A percentile compares a stretch with the other conserved stretches of the same genome.
These are phyloP conservation scores for Noctua fimbriata DNA, from an alignment of 2,888 invertebrate genomes.

Conservation along the genomic window DNA sequence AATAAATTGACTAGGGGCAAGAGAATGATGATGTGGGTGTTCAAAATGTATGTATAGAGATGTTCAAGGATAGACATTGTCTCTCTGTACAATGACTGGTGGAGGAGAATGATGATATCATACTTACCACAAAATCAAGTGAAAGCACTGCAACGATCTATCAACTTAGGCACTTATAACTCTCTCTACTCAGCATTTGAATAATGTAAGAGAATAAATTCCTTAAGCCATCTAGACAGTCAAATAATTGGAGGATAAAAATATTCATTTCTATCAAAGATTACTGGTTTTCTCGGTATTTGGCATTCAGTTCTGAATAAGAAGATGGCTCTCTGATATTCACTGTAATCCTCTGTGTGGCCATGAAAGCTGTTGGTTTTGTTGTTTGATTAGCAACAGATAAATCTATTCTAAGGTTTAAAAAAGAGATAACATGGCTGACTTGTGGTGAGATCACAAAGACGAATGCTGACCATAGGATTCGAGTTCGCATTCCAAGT, in stretches of 20 bases:
- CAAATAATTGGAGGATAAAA: slow-evolving; percentile 36
- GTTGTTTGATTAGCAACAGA: not conserved
- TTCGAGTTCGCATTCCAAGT: not conserved
- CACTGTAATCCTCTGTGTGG: slow-evolving; percentile 61
- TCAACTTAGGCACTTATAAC: not conserved
- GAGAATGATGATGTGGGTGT: too few species aligned
- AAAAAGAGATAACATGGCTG: not conserved
- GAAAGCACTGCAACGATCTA: not conserved
- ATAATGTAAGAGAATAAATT: slow-evolving; percentile 5
- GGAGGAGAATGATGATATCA: not conserved
- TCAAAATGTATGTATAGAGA: too few species aligned
- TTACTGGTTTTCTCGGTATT: slow-evolving; percentile 69
- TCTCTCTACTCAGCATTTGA: slow-evolving; percentile 13
- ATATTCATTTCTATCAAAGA: slow-evolving; percentile 42
- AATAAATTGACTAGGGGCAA: too few species aligned
- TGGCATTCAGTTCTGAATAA: slow-evolving; percentile 73
- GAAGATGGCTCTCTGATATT: slow-evolving; percentile 71
- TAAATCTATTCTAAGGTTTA: not conserved
- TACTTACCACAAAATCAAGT: not conserved
- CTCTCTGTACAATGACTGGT: too few species aligned
- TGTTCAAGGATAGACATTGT: too few species aligned
- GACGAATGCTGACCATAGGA: not conserved
- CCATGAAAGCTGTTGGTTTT: slow-evolving; percentile 56
- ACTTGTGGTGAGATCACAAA: not conserved
- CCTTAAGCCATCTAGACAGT: slow-evolving; percentile 16